These are phyloP conservation scores for Acanthosepion esculentum DNA, from an alignment of 2,888 invertebrate species.

Conservation along the genomic window DNA sequence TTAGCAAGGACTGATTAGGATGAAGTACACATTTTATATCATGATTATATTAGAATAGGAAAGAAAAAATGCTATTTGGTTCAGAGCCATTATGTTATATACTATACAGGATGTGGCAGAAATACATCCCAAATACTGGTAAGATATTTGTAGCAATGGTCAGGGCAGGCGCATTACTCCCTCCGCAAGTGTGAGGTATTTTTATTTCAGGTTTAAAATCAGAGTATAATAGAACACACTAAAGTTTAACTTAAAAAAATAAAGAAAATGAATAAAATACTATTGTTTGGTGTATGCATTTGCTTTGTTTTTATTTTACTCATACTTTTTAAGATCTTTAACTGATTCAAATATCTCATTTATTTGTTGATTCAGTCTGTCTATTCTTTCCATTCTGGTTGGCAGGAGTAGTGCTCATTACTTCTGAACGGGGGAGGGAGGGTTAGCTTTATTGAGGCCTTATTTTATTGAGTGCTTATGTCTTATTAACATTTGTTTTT, in stretches of 20 bases:
- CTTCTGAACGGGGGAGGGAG: no score
- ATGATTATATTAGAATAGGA: not conserved
- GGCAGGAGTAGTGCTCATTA: no score
- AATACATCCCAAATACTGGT: no score
- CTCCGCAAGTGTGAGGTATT: no score
- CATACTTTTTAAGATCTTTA: not conserved
- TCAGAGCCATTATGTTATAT: not conserved
- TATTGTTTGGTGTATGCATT: not conserved
- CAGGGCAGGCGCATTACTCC: no score
- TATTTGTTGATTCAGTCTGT: not conserved
- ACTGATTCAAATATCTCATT: not conserved
- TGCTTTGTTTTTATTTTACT: not conserved
- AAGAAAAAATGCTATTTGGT: not conserved
- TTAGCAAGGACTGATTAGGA: no score
- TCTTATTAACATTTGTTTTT: no score
- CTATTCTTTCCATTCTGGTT: not conserved
- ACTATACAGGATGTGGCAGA: not conserved
- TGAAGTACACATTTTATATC: not conserved
- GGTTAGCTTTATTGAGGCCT: no score
- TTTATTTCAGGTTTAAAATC: not conserved
- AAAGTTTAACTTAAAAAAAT: not conserved
- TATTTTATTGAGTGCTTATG: no score
- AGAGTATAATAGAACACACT: not conserved
- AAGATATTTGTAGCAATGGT: no score
- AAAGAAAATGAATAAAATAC: not conserved